These are phyloP conservation scores for Ctenicera cuprea DNA, from an alignment of 2,888 invertebrate species.

Conservation along the genomic window DNA sequence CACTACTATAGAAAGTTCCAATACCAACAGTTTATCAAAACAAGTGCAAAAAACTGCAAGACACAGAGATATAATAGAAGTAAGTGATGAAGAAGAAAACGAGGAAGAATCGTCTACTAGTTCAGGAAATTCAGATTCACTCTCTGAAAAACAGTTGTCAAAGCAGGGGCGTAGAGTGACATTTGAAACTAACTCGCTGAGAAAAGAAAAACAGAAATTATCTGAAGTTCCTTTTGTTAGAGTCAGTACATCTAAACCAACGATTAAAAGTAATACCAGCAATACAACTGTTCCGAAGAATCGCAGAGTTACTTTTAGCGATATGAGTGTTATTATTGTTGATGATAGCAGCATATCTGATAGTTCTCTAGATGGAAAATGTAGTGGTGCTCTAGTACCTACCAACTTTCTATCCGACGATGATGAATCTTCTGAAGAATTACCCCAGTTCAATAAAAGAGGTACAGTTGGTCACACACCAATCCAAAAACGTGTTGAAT, in stretches of 20 bases:
- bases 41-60: too few species aligned
- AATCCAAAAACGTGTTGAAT: too few species aligned
- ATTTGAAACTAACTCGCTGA: neutral
- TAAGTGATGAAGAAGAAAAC: too few species aligned
- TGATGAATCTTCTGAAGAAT: neutral
- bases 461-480: neutral
- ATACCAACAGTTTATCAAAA: too few species aligned
- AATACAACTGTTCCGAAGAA: neutral
- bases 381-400: neutral
- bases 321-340: slow-evolving; percentile 35
- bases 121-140: neutral
- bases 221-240: neutral
- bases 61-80: too few species aligned
- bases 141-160: neutral
- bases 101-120: too few species aligned
- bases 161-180: neutral
- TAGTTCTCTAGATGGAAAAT: neutral
- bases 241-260: slow-evolving; percentile 18
- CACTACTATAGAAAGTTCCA: neutral
- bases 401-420: slow-evolving; percentile 20
- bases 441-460: neutral
- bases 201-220: neutral
- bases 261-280: slow-evolving; percentile 5
- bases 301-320: slow-evolving; percentile 37
- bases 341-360: slow-evolving; percentile 14